Evolutionary conservation across 2,797 vertebrate species (phyloP).

Genomic region (Monodelphis domestica): DNA sequence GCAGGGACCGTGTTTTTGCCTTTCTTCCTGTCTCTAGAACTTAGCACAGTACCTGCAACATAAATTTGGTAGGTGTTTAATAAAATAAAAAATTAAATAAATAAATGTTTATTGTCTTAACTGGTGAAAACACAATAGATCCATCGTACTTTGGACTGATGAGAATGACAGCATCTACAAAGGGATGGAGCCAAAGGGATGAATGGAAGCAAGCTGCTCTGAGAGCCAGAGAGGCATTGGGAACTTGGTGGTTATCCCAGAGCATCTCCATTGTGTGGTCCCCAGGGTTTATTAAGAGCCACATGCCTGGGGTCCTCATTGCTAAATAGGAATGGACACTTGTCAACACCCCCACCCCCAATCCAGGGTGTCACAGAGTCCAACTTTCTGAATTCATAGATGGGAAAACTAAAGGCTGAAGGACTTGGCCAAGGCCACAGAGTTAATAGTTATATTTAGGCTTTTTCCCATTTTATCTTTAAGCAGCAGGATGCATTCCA

Average conservation of each 20-base stretch:
- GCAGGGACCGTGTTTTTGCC: not conserved
- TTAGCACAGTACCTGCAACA: not conserved
- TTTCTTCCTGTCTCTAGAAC: not conserved
- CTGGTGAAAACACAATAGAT: not conserved
- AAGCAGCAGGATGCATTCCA: not conserved
- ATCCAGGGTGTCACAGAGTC: not conserved
- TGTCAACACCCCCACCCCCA: not conserved
- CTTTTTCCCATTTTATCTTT: conserved; percentile 34
- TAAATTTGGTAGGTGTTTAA: not conserved
- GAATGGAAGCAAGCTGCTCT: not conserved
- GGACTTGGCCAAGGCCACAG: not conserved
- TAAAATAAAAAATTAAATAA: too few relatives aligned
- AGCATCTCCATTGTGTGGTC: not conserved
- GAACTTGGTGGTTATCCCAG: not conserved
- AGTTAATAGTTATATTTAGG: not conserved
- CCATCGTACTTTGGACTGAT: not conserved
- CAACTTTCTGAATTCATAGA: not conserved
- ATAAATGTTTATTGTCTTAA: not conserved
- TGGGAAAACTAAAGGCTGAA: not conserved
- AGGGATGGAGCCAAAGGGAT: not conserved
- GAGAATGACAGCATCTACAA: not conserved
- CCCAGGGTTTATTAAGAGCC: not conserved
- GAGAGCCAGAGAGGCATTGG: not conserved
- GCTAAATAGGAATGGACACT: not conserved
- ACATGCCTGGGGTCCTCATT: not conserved